Conservation (phyloP, 2,113 vertebrate species). For the Laterallus jamaicensis region DNA sequence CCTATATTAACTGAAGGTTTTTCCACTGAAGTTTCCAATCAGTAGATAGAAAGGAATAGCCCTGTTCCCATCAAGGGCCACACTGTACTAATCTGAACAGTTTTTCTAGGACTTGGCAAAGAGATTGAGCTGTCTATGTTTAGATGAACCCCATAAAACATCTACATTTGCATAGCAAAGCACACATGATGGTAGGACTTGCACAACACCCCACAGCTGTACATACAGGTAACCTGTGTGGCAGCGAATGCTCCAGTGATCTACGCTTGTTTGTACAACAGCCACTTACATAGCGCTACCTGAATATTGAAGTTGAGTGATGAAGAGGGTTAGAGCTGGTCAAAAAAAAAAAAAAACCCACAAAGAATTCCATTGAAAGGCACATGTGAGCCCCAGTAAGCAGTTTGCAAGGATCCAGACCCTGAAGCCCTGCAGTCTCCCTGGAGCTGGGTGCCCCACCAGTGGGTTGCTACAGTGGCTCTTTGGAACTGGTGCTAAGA, state of each 20-base stretch:
- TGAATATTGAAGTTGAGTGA: not conserved
- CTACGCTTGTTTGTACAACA: rapidly evolving
- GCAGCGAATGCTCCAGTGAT: not conserved
- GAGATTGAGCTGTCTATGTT: not conserved
- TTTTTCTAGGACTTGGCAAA: not conserved
- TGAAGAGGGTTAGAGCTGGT: not conserved
- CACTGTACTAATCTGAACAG: not conserved
- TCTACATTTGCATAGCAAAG: not conserved
- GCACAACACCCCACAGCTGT: not conserved
- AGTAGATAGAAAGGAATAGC: not conserved
- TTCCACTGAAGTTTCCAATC: not conserved
- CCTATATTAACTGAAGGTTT: not conserved
- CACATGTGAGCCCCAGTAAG: not conserved
- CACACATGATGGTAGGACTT: not conserved
- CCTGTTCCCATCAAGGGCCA: not conserved
- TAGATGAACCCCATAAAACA: not conserved
- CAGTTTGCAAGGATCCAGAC: not conserved
- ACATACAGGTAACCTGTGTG: not conserved
- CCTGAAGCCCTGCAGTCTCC: not conserved
- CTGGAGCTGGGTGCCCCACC: rapidly evolving
- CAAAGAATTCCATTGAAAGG: not conserved
- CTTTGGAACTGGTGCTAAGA: not conserved
- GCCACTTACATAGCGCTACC: rapidly evolving
- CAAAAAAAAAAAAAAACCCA: not conserved
- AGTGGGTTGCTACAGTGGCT: not conserved